Base-by-base conservation (phyloP, 2,797 vertebrate genomes). In the Urosaurus nigricauda region DNA sequence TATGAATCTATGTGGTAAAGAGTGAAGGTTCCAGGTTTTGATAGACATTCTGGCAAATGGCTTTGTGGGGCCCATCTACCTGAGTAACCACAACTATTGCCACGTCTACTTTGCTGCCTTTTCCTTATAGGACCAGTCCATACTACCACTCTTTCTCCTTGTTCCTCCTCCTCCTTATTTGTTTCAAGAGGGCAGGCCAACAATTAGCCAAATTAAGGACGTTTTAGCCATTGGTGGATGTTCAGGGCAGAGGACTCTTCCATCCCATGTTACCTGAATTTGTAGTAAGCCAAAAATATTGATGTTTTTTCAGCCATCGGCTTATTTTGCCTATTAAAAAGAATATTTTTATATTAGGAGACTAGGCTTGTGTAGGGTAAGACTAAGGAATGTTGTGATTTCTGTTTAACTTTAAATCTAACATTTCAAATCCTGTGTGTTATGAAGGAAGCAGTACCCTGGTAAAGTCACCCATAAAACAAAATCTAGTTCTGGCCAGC, bases 401-500 rank as follows among this genome's bases (percentile, higher is more conserved):
- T 7, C 29, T 47, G 21, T 74, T 58, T 58, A 56, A 16, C 53
- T 84, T 80, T 74, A 87, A 84, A 74, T 8, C 35, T 79, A 7
- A 35, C 29, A 47, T 60, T 82, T 82, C 81, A 78, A n/a, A 51
- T 74, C 40, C 56, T 78, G n/a, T 88, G 32, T 60, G 24, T 37
- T 35, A 71, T 63, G 24, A 24, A 83, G 70, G 82, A 51, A 92
- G 40, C 0, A 0, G 6, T 51, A 24, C 68, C 90, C 70, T 21
- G 87, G 60, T 40, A 12, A 60, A 51, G 85, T 90, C 37, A 83
- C 73, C 79, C 37, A 82, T 84, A 79, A 89, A 32, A 86, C 70
- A 40, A 85, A 81, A 53, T 91, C 93, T 79, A 37, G 90, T 90
- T 93, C 26, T 53, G 80, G 81, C 92, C 81, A 51, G 90, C 71